Evolutionary conservation across 2,888 invertebrate genomes (phyloP), one percentile per base, ranked within the genome.

Genomic region (Pheosia gnoma): DNA sequence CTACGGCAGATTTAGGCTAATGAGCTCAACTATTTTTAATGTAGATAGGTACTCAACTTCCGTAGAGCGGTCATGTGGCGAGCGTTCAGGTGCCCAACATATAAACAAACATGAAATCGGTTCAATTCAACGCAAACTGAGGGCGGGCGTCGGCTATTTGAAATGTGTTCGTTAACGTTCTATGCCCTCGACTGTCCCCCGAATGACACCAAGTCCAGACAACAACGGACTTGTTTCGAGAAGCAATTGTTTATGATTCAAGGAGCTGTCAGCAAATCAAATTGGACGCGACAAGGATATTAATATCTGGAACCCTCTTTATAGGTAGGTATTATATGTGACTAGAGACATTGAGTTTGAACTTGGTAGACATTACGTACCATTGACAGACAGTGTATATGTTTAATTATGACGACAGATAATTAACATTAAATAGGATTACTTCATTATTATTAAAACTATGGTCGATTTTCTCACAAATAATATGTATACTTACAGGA

Each of bases 1-100:
- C 60, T 61, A 45, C 53, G 61, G 55, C 59, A 70, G 77, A 82
- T 83, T 78, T 77, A 80, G 80, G 79, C 71, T 84, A 84, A 84
- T 80, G 81, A 80, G 80, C 62, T 70, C 45, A 66, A 72, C 80
- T 85, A 86, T 85, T 81, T 86, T 82, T 82, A 82, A 74, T 76
- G 64, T 58, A 59, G 66, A 72, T 58, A 59, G 66, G 71, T 74
- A 74, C 72, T 73, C 70, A 67, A 74, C 72, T 71, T 79, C 74
- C 71, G 67, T 62, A 69, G 70, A 63, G 59, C 64, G 43, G 55
- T 57, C 74, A 79, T 75, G 79, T 82, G 76, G 74, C 68, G 71
- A 67, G 67, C 73, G 64, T 75, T 71, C 77, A 76, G 80, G 80
- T 82, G 77, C 71, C 73, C 76, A 75, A 71, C 66, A 82, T 75